A percentile compares a stretch with the other conserved stretches of the same genome.
These are phyloP conservation scores for Theristicus caerulescens DNA, from an alignment of 2,113 vertebrate species.

Conservation along the genomic window DNA sequence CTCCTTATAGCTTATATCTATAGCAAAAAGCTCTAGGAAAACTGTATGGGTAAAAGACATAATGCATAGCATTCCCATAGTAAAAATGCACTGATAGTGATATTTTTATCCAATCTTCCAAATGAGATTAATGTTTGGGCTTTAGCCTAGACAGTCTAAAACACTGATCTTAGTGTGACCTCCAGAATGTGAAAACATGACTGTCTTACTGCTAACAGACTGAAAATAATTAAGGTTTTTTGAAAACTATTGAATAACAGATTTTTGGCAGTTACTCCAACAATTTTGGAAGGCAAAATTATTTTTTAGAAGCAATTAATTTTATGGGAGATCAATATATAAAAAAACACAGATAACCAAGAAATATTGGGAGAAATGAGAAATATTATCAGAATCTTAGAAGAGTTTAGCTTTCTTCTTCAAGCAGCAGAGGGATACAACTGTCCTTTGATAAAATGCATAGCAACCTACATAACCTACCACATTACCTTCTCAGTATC, in stretches of 20 bases:
- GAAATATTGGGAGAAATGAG: background rate
- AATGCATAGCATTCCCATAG: background rate
- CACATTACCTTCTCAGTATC: constrained; percentile 86
- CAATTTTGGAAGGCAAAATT: background rate
- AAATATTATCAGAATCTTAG: background rate
- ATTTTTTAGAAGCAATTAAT: background rate
- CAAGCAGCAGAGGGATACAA: background rate
- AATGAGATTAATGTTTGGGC: background rate
- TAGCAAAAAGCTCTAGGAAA: background rate
- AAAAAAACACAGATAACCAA: background rate
- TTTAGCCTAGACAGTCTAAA: background rate
- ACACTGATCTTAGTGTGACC: background rate
- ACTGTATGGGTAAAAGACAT: background rate
- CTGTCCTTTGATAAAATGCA: background rate
- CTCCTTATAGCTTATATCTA: background rate
- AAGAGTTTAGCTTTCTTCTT: background rate
- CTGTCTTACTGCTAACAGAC: background rate
- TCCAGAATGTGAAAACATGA: background rate
- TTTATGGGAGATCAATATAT: background rate
- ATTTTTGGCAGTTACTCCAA: background rate
- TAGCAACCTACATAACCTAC: background rate
- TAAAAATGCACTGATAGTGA: background rate
- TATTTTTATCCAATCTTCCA: background rate
- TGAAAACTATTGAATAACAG: background rate
- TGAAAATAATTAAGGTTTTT: background rate